Percentiles rank a stretch among this genome's conserved stretches.
phyloP scores from a whole-genome alignment of 2,797 vertebrate genomes.

The Ctenopoma multispine region DNA sequence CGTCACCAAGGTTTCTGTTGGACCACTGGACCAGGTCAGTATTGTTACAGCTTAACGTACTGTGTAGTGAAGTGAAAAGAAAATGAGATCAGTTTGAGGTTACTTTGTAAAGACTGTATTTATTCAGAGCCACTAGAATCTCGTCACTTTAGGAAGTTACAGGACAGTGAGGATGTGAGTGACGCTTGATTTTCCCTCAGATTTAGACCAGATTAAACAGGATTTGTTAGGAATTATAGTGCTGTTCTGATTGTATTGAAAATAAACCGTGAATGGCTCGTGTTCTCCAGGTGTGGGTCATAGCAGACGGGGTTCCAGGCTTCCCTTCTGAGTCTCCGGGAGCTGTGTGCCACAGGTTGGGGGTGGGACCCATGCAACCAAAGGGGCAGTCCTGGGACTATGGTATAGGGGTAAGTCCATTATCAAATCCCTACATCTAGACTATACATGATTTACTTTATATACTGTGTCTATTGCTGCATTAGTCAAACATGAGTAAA shows the following conservation, averaged over 20 bases:
- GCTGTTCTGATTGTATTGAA: background rate
- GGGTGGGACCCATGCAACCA: slow-evolving; percentile 91
- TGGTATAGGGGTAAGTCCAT: slow-evolving; percentile 91
- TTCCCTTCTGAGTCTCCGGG: slow-evolving; percentile 90
- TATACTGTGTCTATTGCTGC: too few relatives aligned
- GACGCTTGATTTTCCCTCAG: background rate
- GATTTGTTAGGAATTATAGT: too few relatives aligned
- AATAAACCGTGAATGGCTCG: background rate
- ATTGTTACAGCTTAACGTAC: background rate
- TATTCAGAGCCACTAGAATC: background rate
- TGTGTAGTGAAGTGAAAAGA: background rate
- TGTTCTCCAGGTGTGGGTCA: slow-evolving; percentile 91
- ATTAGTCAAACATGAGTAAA: too few relatives aligned
- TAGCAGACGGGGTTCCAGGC: slow-evolving; percentile 92
- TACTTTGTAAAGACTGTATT: background rate
- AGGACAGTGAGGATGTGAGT: background rate
- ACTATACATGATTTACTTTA: too few relatives aligned
- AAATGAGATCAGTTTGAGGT: background rate
- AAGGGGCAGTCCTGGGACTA: slow-evolving; percentile 95
- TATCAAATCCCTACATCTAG: background rate
- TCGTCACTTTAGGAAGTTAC: background rate
- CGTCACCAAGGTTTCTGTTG: slow-evolving; percentile 91
- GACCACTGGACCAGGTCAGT: slow-evolving; percentile 94
- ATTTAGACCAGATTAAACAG: background rate
- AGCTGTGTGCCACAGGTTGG: slow-evolving; percentile 90